Evolutionary conservation across 2,797 vertebrate species (phyloP).

Genomic region (Eulemur rubriventer): DNA sequence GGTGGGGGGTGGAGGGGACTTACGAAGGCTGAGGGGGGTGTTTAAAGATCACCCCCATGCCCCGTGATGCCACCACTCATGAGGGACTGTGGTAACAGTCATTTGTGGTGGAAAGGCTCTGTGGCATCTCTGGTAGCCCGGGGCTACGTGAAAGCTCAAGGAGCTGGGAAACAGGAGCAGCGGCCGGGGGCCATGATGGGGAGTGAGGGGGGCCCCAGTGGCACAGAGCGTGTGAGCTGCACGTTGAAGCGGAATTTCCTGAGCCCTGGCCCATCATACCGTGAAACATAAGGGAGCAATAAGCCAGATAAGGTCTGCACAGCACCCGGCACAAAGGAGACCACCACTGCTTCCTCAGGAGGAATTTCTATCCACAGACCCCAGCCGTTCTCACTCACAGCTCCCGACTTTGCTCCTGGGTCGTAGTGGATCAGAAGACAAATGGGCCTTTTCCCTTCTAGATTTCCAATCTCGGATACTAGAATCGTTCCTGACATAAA

Average conservation of each 20-base stretch:
- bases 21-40: accelerated
- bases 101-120: background rate
- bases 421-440: background rate
- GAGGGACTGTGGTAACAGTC: background rate
- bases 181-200: accelerated
- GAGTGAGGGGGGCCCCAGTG: background rate
- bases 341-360: background rate
- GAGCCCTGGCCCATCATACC: background rate
- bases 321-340: accelerated
- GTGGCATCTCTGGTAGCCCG: background rate
- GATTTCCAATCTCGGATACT: background rate
- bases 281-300: accelerated
- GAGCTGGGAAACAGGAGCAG: background rate
- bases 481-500: background rate
- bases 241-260: background rate
- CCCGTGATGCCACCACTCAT: too few species aligned
- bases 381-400: background rate
- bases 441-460: background rate
- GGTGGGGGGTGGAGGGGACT: accelerated
- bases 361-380: accelerated
- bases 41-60: accelerated
- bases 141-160: accelerated
- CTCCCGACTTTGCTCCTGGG: background rate
- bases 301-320: background rate
- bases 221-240: accelerated